Conservation (phyloP, 2,797 vertebrate genomes). For the Neosalanx taihuensis region DNA sequence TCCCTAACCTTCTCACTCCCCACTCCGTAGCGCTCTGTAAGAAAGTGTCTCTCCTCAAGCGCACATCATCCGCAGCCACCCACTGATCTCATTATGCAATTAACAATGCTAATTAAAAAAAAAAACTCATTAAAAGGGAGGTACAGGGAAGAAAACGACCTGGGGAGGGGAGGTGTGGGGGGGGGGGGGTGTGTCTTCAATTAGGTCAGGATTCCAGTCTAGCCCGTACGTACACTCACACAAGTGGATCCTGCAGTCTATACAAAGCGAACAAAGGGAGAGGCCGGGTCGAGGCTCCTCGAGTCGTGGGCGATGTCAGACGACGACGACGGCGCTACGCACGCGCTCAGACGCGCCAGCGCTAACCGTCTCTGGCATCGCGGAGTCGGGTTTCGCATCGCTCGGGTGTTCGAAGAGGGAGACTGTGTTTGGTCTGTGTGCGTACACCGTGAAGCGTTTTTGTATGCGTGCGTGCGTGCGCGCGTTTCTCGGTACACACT, state of each 20-base stretch:
- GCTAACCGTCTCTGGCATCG: too few species aligned
- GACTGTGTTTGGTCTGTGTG: neutral
- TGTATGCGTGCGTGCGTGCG: neutral
- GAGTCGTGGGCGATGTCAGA: too few species aligned
- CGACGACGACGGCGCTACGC: too few species aligned
- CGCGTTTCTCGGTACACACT: neutral
- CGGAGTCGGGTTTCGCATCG: too few species aligned
- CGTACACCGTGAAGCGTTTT: neutral
- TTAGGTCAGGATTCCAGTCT: conserved; percentile 70
- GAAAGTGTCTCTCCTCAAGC: conserved; percentile 53
- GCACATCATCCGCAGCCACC: conserved; percentile 62
- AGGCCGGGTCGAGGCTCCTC: neutral
- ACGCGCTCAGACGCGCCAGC: too few species aligned
- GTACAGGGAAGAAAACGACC: conserved; percentile 68
- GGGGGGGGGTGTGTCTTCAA: conserved; percentile 63
- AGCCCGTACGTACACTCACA: neutral
- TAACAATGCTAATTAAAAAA: conserved; percentile 83
- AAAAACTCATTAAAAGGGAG: conserved; percentile 78
- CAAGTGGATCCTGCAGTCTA: too few species aligned
- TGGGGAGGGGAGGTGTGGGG: conserved; percentile 57
- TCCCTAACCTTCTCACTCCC: neutral
- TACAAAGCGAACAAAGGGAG: too few species aligned
- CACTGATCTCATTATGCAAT: conserved; percentile 76
- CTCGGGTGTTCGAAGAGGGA: too few species aligned
- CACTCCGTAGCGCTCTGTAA: neutral